phyloP scores from a whole-genome alignment of 2,888 invertebrate genomes.

The Pammene aurita region DNA sequence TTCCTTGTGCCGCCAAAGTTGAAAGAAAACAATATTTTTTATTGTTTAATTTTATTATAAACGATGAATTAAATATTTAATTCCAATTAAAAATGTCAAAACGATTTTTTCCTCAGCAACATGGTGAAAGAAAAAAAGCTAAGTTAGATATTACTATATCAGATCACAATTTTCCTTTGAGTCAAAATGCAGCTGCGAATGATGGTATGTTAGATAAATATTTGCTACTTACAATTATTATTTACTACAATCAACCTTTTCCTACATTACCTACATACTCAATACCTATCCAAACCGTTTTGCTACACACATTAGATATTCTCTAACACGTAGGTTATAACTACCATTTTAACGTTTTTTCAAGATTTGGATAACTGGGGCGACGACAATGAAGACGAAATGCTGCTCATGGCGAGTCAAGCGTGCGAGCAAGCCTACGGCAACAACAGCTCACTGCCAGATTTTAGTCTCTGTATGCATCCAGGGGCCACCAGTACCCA shows the following conservation, averaged over 20 bases:
- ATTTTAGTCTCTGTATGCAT: constrained; percentile 72
- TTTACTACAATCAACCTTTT: neutral
- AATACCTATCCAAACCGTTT: neutral
- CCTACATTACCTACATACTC: neutral
- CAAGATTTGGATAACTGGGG: constrained; percentile 64
- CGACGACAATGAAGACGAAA: constrained; percentile 77
- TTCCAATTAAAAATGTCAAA: constrained; percentile 65
- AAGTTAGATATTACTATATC: constrained; percentile 71
- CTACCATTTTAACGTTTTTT: constrained; percentile 30
- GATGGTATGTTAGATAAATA: constrained; percentile 58
- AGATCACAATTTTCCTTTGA: constrained; percentile 76
- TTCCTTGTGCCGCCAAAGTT: constrained; percentile 51
- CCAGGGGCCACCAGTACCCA: constrained; percentile 74
- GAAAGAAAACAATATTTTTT: constrained; percentile 37
- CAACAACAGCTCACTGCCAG: constrained; percentile 59
- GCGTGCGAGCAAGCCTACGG: constrained; percentile 72
- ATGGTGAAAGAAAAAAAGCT: constrained; percentile 70
- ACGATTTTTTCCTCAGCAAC: constrained; percentile 65
- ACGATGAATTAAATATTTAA: constrained; percentile 9
- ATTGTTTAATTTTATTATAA: neutral
- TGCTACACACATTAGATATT: neutral
- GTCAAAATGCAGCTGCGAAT: constrained; percentile 64
- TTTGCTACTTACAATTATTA: neutral
- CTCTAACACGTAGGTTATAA: constrained; percentile 23
- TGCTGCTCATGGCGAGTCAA: constrained; percentile 75